phyloP scores from a whole-genome alignment of 2,888 invertebrate genomes.

The Lysandra coridon region DNA sequence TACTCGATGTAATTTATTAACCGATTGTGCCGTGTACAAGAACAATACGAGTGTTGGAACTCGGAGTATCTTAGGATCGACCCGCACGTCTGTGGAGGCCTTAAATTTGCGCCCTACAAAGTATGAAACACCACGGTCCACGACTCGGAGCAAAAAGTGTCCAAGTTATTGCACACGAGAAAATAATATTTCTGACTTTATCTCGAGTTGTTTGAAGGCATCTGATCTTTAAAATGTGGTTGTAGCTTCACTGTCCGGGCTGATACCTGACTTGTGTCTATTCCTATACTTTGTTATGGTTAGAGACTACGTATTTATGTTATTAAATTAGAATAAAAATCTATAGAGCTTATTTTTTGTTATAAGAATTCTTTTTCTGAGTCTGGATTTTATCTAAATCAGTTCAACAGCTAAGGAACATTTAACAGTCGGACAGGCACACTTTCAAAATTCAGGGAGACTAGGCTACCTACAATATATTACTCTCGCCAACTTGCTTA shows the following conservation, averaged over 20 bases:
- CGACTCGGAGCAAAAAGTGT: neutral
- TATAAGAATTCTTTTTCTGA: too few relatives aligned
- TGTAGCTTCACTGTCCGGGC: neutral
- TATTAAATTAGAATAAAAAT: too few relatives aligned
- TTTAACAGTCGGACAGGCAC: too few relatives aligned
- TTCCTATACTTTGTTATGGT: neutral
- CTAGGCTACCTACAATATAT: too few relatives aligned
- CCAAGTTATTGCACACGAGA: slow-evolving; percentile 20
- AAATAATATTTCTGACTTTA: slow-evolving; percentile 28
- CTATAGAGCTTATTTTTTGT: too few relatives aligned
- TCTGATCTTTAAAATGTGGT: slow-evolving; percentile 22
- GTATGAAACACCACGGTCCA: slow-evolving; percentile 15
- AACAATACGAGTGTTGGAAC: slow-evolving; percentile 28
- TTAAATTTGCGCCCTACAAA: slow-evolving; percentile 28
- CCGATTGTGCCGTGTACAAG: neutral
- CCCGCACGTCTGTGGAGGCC: slow-evolving; percentile 6
- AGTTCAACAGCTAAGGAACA: too few relatives aligned
- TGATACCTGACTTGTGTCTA: neutral
- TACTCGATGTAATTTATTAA: slow-evolving; percentile 7
- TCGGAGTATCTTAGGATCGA: slow-evolving; percentile 19
- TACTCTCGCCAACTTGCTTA: too few relatives aligned
- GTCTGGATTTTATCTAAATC: too few relatives aligned
- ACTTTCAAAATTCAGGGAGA: too few relatives aligned
- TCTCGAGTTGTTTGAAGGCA: slow-evolving; percentile 13
- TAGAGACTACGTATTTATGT: neutral